Conservation (phyloP, 2,113 vertebrate species). For the Seriola rivoliana region DNA sequence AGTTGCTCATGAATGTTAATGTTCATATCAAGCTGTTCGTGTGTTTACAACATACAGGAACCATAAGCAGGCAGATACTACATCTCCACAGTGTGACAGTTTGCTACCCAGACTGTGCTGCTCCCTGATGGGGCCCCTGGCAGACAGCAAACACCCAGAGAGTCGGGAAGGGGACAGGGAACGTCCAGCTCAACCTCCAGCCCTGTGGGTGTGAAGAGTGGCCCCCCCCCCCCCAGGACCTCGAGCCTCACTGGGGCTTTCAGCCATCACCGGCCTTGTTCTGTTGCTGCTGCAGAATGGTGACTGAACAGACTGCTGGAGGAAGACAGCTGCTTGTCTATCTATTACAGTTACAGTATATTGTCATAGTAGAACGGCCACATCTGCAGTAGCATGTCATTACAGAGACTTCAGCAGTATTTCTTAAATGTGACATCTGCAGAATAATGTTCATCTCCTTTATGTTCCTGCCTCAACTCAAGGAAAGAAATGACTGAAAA, state of each 20-base stretch:
- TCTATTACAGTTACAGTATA: slow-evolving; percentile 18
- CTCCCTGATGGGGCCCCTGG: slow-evolving; percentile 50
- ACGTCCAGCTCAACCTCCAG: slow-evolving; percentile 38
- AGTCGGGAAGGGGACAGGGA: slow-evolving; percentile 27
- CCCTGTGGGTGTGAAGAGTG: slow-evolving; percentile 43
- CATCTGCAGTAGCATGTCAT: slow-evolving; percentile 20
- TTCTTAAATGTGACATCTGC: slow-evolving; percentile 19
- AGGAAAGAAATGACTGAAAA: not conserved
- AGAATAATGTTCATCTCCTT: not conserved
- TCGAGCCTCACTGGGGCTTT: slow-evolving; percentile 48
- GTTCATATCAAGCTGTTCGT: slow-evolving; percentile 56
- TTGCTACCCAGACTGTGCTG: slow-evolving; percentile 48
- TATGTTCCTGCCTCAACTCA: not conserved
- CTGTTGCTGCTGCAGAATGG: slow-evolving; percentile 14
- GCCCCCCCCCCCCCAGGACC: slow-evolving; percentile 42
- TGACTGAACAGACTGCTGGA: slow-evolving; percentile 28
- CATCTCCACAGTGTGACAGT: slow-evolving; percentile 58
- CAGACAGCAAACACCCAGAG: slow-evolving; percentile 66
- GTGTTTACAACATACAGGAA: slow-evolving; percentile 51
- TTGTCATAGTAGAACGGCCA: slow-evolving; percentile 1
- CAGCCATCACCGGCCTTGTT: slow-evolving; percentile 37
- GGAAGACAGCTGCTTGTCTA: slow-evolving; percentile 16
- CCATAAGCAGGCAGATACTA: slow-evolving; percentile 42
- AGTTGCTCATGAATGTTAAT: slow-evolving; percentile 72
- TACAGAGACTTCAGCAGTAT: slow-evolving; percentile 20